Conservation (phyloP, 1,140 invertebrate species). For the Telenomus remus region DNA sequence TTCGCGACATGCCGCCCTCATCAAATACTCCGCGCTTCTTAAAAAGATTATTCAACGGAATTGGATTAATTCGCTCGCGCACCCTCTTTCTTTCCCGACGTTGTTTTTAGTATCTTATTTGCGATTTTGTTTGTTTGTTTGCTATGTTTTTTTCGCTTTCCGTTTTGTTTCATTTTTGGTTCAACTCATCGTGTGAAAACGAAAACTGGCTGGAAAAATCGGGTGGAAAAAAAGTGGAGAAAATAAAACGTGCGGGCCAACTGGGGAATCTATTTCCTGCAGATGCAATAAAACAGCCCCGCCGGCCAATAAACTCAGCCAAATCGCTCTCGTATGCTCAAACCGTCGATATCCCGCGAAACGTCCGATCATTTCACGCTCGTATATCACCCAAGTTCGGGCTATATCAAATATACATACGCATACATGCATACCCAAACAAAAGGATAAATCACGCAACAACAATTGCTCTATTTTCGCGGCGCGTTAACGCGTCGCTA, state of each 20-base stretch:
- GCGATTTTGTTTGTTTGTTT: too few relatives aligned
- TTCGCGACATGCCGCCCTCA: slow-evolving; percentile 28
- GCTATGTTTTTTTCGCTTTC: slow-evolving; percentile 1
- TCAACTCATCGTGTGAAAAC: too few relatives aligned
- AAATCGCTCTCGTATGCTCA: slow-evolving; percentile 61
- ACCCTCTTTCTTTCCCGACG: too few relatives aligned
- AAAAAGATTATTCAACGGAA: slow-evolving; percentile 32
- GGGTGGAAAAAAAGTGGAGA: slow-evolving; percentile 1
- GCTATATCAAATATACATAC: slow-evolving; percentile 49
- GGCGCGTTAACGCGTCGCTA: slow-evolving; percentile 13
- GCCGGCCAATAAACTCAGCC: slow-evolving; percentile 64
- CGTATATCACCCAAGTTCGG: slow-evolving; percentile 37
- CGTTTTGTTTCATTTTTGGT: background rate
- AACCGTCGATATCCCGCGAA: slow-evolving; percentile 60
- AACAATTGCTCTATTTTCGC: slow-evolving; percentile 47
- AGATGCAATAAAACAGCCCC: slow-evolving; percentile 62
- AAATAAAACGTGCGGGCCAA: slow-evolving; percentile 54
- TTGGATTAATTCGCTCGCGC: slow-evolving; percentile 39
- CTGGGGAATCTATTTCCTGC: slow-evolving; percentile 66
- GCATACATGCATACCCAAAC: slow-evolving; percentile 44
- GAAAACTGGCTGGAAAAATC: background rate
- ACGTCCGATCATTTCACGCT: slow-evolving; percentile 64
- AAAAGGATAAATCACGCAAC: slow-evolving; percentile 49
- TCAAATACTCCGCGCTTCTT: slow-evolving; percentile 30
- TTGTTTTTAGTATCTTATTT: too few relatives aligned